Percentiles rank a stretch among this genome's conserved stretches.
These are phyloP conservation scores for Hyperoodon ampullatus DNA, from an alignment of 2,113 vertebrate species.

Conservation along the genomic window DNA sequence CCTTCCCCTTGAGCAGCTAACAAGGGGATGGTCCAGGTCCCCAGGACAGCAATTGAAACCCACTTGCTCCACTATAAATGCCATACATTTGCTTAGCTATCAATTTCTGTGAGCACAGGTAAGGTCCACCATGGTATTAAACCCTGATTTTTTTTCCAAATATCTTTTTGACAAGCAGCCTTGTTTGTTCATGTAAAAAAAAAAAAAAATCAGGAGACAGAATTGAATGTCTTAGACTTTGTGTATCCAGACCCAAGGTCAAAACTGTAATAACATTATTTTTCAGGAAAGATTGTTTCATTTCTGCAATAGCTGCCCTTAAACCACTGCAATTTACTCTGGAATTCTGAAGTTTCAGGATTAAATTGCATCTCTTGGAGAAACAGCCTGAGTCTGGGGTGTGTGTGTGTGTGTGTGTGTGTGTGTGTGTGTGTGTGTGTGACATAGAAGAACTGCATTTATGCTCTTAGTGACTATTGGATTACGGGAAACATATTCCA, in stretches of 20 bases:
- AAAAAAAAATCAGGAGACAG: neutral
- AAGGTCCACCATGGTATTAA: neutral
- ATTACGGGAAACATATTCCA: neutral
- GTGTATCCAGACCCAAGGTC: neutral
- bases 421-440: no score
- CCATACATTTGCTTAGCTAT: neutral
- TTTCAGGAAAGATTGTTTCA: neutral
- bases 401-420: no score
- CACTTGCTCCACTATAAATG: neutral
- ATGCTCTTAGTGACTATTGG: neutral
- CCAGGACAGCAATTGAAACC: neutral
- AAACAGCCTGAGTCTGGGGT: neutral
- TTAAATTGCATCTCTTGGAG: neutral
- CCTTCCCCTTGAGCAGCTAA: neutral
- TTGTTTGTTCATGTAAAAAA: neutral
- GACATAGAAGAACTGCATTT: neutral
- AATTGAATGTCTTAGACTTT: neutral
- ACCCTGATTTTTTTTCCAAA: neutral
- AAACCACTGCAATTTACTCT: no score
- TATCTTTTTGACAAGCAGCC: neutral
- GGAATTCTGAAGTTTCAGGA: neutral
- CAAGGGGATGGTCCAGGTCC: neutral
- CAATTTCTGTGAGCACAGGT: neutral
- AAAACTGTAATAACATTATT: neutral
- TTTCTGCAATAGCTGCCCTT: neutral